These are phyloP conservation scores for Pandemis corylana DNA, from an alignment of 2,888 invertebrate species.

Conservation along the genomic window DNA sequence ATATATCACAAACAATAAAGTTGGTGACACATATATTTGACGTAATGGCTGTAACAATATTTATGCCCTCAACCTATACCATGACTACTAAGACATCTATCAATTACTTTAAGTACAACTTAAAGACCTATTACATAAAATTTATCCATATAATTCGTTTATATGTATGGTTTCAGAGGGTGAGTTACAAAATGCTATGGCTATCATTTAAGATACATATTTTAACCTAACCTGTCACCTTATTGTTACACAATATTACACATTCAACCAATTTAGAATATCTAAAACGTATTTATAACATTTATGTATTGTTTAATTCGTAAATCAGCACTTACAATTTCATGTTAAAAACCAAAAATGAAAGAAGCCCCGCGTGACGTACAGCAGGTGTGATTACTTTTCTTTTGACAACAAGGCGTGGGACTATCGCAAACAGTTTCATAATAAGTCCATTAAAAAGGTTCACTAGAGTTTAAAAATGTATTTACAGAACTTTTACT, in stretches of 20 bases:
- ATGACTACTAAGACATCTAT: too few species aligned
- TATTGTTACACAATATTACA: slow-evolving; percentile 47
- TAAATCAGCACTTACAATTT: slow-evolving; percentile 53
- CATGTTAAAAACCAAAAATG: slow-evolving; percentile 51
- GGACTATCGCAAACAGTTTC: slow-evolving; percentile 22
- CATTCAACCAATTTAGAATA: slow-evolving; percentile 42
- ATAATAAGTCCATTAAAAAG: slow-evolving; percentile 23
- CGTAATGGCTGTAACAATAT: too few species aligned
- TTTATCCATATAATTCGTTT: too few species aligned
- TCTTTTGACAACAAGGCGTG: slow-evolving; percentile 39
- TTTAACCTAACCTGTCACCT: slow-evolving; percentile 26
- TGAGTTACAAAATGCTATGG: too few species aligned
- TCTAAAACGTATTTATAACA: slow-evolving; percentile 44
- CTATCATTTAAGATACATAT: too few species aligned
- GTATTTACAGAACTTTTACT: slow-evolving; percentile 43
- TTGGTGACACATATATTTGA: too few species aligned
- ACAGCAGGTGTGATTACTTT: slow-evolving; percentile 33
- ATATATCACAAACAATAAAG: too few species aligned
- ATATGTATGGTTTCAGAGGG: too few species aligned
- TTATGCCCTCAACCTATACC: too few species aligned
- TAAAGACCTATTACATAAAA: too few species aligned
- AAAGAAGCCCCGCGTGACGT: slow-evolving; percentile 39
- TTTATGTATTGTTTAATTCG: slow-evolving; percentile 47
- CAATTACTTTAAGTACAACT: too few species aligned
- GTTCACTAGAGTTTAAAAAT: not conserved